Base-by-base conservation (phyloP, 1,140 invertebrate species). In the Lasaia peninsularis region DNA sequence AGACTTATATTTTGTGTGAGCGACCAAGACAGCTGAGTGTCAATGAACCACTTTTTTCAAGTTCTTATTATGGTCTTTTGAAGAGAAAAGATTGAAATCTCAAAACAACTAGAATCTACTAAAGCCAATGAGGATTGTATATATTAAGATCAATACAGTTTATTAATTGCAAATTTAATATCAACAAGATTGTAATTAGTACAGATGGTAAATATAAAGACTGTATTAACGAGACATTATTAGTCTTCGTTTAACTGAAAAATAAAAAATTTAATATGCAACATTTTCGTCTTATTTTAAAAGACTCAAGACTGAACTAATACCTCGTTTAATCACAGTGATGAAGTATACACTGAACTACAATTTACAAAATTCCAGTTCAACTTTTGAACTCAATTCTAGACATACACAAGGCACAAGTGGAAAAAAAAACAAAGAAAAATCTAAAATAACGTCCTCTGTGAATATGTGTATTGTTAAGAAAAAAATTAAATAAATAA, bases 401-500 rank as follows among this genome's bases (percentile, higher is more conserved):
- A 10, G 18, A 44, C 40, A 20, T 18, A 44, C 18, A 44, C 40
- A 44, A 44, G 40, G 40, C 18, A 44, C 40, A 21, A 20, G 18
- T 44, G 40, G 20, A 44, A 35, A 18, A 40, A 37, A 14, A 12
- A 35, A 40, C 12, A 37, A 8, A 7, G 16, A 35, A 35, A 18
- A 18, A 44, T 44, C 37, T 44, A 44, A 44, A 44, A 44, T 44
- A 44, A 20, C 18, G 37, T 16, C 37, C 37, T n/a, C n/a, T 9
- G 18, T 44, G 18, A 20, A 4, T 4, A 16, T 28, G 24, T 28
- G 5, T 4, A 6, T 4, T 28, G 24, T 28, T 6, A 28, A 35
- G 2, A 35, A 35, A 6, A 12, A 51, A 8, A 24, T 32, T 35
- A 48, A 33, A 28, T 53, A 40, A 44, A 53, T 52, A 24, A 52